Evolutionary conservation across 2,888 invertebrate species (phyloP), one percentile per base, ranked within the genome.

Genomic region (Dugesia japonica): DNA sequence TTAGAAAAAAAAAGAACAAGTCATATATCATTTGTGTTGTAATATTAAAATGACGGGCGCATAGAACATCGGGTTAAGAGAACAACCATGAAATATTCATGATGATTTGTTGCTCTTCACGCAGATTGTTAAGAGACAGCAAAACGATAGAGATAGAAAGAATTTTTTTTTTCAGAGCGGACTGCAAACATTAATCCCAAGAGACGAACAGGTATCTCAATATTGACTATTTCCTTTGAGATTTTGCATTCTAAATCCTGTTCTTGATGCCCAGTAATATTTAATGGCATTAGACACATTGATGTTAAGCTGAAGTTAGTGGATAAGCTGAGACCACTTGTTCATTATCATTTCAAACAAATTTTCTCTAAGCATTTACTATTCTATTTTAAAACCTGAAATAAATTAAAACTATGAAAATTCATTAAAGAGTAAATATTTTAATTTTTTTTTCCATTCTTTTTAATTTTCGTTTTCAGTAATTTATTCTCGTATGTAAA

Each of bases 31-130:
- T 20, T 20, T 56, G 56, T 23, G 56, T 56, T 56, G 56, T n/a
- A 20, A 56, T 56, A 56, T 20, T 9, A 20, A 56, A 56, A 56
- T 56, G 56, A 56, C 56, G 56, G 56, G 56, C 23, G 56, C 56
- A 56, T 56, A 20, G 23, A 56, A 56, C 56, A 56, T 56, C 56
- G 56, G 56, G 56, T 23, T 31, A 31, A 31, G 23, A 56, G 56
- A 56, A n/a, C 56, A 56, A 56, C 56, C 56, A 56, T 56, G 56
- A 56, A 56, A 56, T 56, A 56, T 56, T 56, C 56, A 56, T 56
- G 56, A 56, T 56, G 56, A 56, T 56, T 56, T 56, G 56, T 56
- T 56, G 56, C 56, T 56, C 56, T 56, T 56, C 56, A 56, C 56
- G 56, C 56, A 56, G 4, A 56, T 56, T 56, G 56, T 23, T 31